A percentile compares a stretch with the other conserved stretches of the same genome.
phyloP scores from a whole-genome alignment of 1,140 invertebrate species.

The Schlechtendalia chinensis region DNA sequence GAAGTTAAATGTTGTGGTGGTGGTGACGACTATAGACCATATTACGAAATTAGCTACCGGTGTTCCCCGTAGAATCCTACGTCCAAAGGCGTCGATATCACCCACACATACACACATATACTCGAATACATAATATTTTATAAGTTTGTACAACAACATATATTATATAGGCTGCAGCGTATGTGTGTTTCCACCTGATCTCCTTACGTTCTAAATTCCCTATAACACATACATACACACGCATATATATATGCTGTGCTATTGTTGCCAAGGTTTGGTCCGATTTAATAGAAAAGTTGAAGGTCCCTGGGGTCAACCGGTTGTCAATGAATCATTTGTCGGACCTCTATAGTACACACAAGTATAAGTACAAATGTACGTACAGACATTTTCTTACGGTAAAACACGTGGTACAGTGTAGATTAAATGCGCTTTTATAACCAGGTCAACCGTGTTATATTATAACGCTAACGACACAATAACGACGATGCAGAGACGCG shows the following conservation, averaged over 20 bases:
- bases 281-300: conserved; percentile 45
- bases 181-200: no score
- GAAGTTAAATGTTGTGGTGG: not conserved
- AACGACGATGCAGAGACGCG: not conserved
- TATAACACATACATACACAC: no score
- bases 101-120: conserved; percentile 14
- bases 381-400: not conserved
- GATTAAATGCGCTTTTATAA: conserved; percentile 30
- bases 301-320: conserved; percentile 42
- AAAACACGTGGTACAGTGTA: not conserved
- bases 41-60: conserved; percentile 43
- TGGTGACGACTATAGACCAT: not conserved
- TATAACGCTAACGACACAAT: not conserved
- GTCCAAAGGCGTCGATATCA: conserved; percentile 33
- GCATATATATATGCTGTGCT: not conserved
- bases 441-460: conserved; percentile 13
- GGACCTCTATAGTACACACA: not conserved
- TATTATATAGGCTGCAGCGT: not conserved
- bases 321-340: conserved; percentile 48
- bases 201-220: no score
- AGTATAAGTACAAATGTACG: no score
- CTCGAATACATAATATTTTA: not conserved
- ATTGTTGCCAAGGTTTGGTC: conserved; percentile 41
- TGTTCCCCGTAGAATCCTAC: conserved; percentile 35
- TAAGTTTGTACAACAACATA: not conserved